Base-by-base conservation (phyloP, 2,888 invertebrate genomes). In the Julus scandinavius region DNA sequence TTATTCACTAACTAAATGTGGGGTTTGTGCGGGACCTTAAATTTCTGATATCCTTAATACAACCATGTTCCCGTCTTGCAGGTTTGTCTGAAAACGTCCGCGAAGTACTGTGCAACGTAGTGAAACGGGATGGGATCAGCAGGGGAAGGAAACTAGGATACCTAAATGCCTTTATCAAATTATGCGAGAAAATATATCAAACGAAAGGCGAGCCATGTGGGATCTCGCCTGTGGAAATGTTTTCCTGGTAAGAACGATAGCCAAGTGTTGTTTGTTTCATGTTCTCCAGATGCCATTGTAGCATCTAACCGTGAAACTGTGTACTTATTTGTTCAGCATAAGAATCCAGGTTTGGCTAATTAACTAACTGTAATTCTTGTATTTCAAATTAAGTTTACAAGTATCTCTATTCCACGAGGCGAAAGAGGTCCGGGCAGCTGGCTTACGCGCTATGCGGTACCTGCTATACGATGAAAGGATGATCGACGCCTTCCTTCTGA, bases 341-440 rank as follows among this genome's bases (percentile, higher is more conserved):
- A 29, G 29, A 29, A 29, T 29, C 29, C 29, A 29, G 29, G 29
- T 29, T 29, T 29, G 29, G 29, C 29, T 29, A 29, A 29, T 29
- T 29, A 29, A 29, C 49, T 29, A 29, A 29, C 49, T 2, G 15
- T 45, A 87, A 20, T 85, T 87, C 83, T 17, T 41, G 6, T 85
- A 38, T 85, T 40, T 38, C 88, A 85, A 90, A 93, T 93, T 88
- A 92, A 98, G 99, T 93, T 94, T 99, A 91, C 95, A 97, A 90
- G 94, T 96, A 89, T 95, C 96, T 88, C 94, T 98, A 90, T 94
- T 97, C 88, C 96, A 97, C 92, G 96, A 97, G 90, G 96, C 96
- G 90, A 96, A 97, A 91, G 96, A 97, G 92, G 95, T 99, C 89
- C 94, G 98, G 91, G 97, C 98, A 90, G 97, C 97, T 88, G 96